Evolutionary conservation across 2,888 invertebrate genomes (phyloP), one percentile per base, ranked within the genome.

Genomic region (Amblyjoppa fuscipennis): DNA sequence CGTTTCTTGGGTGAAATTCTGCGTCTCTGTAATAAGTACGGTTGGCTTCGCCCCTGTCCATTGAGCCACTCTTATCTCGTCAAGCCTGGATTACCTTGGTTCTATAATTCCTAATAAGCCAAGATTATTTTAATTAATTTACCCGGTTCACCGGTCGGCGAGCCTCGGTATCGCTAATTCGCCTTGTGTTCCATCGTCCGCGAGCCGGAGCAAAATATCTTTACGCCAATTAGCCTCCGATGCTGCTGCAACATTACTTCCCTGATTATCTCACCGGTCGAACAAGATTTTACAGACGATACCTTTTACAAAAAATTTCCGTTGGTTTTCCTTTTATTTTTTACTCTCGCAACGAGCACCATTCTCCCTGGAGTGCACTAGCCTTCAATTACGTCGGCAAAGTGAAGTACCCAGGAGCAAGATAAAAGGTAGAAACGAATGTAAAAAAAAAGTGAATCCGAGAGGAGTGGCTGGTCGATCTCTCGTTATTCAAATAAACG

Each of bases 111-210:
- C 84, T 84, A 84, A 80, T 81, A 84, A 84, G 84, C 84, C 80
- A 81, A 80, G 84, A 76, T 84, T 84, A 84, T 84, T 80, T 76
- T 76, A 81, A 80, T 81, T 80, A 84, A 84, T 84, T 84, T 73
- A 45, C 56, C 61, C 28, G 70, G 76, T 59, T 71, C 71, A 71
- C 64, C 31, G 64, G 16, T 13, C 61, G 28, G 66, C 41, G 25
- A 69, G 20, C 79, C 61, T 59, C 45, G 9, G 41, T 20, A 56
- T 64, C 51, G 49, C 51, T 20, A 76, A 25, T 70, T 53, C 64
- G 38, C 13, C 56, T 56, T 20, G 68, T 68, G 69, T 66, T 66
- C 41, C 51, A 38, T 41, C 5, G 51, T 69, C 49, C 53, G 51
- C 9, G 49, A 31, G 6, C 49, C 49, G 13, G 38, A 78, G 78